Evolutionary conservation across 2,113 vertebrate species (phyloP).

Genomic region (Osmerus eperlanus): DNA sequence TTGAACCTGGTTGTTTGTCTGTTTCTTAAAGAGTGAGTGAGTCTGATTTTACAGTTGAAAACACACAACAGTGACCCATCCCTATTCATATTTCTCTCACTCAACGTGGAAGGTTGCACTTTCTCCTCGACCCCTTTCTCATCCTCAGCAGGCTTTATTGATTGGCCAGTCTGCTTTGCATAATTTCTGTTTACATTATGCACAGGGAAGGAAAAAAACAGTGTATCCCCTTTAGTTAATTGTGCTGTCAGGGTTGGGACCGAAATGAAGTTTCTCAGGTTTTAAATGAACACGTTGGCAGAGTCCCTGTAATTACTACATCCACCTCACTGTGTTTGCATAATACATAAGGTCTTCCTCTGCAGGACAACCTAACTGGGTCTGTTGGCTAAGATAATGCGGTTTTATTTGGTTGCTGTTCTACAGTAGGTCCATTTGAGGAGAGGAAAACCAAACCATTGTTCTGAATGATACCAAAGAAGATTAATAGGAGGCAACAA

Average conservation of each 20-base stretch:
- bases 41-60: background rate
- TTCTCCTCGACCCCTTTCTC: background rate
- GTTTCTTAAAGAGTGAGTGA: too few relatives aligned
- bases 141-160: conserved; percentile 22
- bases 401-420: too few relatives aligned
- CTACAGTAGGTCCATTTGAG: too few relatives aligned
- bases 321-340: too few relatives aligned
- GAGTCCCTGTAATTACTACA: background rate
- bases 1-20: too few relatives aligned
- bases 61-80: background rate
- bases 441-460: too few relatives aligned
- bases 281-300: background rate
- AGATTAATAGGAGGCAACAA: too few relatives aligned
- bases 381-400: too few relatives aligned
- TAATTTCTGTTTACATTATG: conserved; percentile 30
- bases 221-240: conserved; percentile 12
- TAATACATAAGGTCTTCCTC: too few relatives aligned
- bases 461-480: too few relatives aligned
- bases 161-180: conserved; percentile 27
- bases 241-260: background rate
- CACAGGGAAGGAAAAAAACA: conserved; percentile 15
- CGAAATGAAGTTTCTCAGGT: conserved; percentile 8
- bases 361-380: too few relatives aligned
- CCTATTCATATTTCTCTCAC: background rate
- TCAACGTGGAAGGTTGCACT: background rate